Percentiles rank a stretch among this genome's conserved stretches.
These are phyloP conservation scores for Strix uralensis DNA, from an alignment of 2,113 vertebrate genomes.

Conservation along the genomic window DNA sequence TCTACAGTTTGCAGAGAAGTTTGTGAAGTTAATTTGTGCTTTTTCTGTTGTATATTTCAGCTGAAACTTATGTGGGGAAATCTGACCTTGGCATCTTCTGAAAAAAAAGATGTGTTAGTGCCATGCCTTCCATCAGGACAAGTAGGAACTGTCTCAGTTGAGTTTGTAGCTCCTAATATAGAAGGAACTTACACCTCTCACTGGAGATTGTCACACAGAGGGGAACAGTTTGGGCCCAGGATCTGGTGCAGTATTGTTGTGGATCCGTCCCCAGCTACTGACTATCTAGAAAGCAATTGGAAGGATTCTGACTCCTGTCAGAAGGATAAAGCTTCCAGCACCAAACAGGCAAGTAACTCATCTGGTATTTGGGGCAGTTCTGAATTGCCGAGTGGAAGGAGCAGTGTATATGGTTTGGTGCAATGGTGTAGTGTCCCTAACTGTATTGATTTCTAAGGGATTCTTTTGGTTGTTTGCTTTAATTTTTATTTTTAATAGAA, in stretches of 20 bases:
- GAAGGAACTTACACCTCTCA: constrained; percentile 98
- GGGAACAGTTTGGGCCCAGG: constrained; percentile 94
- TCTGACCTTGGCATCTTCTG: constrained; percentile 85
- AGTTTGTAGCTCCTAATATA: constrained; percentile 87
- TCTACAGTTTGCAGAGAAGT: not conserved
- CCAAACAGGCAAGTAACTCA: constrained; percentile 78
- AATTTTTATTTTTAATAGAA: not conserved
- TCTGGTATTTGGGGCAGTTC: not conserved
- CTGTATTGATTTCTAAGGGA: not conserved
- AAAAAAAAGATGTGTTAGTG: constrained; percentile 87
- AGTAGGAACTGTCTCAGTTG: constrained; percentile 91
- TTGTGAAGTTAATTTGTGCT: not conserved
- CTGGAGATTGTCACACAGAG: constrained; percentile 94
- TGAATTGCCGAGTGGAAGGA: not conserved
- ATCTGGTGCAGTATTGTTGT: constrained; percentile 98
- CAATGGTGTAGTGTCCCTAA: rapidly evolving
- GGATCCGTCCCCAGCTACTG: constrained; percentile 71
- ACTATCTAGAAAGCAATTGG: constrained; percentile 22
- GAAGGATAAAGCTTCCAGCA: constrained; percentile 55
- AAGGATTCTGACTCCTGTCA: constrained; percentile 19
- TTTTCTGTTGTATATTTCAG: constrained; percentile 61
- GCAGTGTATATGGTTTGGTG: not conserved
- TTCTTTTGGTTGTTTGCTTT: not conserved
- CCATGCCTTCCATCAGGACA: constrained; percentile 89
- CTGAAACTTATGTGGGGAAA: constrained; percentile 99